Evolutionary conservation across 2,888 invertebrate genomes (phyloP), one percentile per base, ranked within the genome.

Genomic region (Vannuccia rotundouncinata): DNA sequence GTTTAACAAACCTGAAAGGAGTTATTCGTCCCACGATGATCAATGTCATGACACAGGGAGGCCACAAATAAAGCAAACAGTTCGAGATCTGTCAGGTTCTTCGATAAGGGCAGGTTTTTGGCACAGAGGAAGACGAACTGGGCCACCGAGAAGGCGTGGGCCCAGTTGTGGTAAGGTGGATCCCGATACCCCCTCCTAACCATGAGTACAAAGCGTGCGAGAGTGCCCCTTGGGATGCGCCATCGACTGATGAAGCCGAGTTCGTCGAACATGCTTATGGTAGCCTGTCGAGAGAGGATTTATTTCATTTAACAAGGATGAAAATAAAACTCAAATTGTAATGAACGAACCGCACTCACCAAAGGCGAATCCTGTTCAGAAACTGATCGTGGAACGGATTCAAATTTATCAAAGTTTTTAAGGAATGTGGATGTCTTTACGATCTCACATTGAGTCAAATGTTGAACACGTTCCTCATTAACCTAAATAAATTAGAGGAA

Each of bases 131-230:
- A 95, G 0, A 92, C 92, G 90, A 94, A 95, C 88, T 95, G 94
- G 0, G 91, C 90, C 0, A 92, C 93, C 80, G 92, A 91, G 89
- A 94, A 94, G 0, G 93, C 93, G 85, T 95, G 94, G 83, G 90
- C 89, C 94, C 94, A 95, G 89, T 92, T 94, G 88, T 94, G 94
- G 88, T 94, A 95, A 0, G 94, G 93, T 31, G 91, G 90, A 84
- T 93, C 92, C 13, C 93, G 31, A 59, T 80, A 80, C 27, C 79
- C 79, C 1, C 79, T 80, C 27, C 59, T 27, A 1, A 80, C 79
- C 80, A 80, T 80, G 5, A 80, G 29, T 27, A 80, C n/a, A 31
- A 80, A 80, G 45, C 60, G 31, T 1, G 80, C 79, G 31, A 80
- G 59, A n/a, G 80, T 80, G 22, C 59, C 30, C 2, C 80, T 1